Base-by-base conservation (phyloP, 1,140 invertebrate genomes). In the Drosophila punjabiensis region DNA sequence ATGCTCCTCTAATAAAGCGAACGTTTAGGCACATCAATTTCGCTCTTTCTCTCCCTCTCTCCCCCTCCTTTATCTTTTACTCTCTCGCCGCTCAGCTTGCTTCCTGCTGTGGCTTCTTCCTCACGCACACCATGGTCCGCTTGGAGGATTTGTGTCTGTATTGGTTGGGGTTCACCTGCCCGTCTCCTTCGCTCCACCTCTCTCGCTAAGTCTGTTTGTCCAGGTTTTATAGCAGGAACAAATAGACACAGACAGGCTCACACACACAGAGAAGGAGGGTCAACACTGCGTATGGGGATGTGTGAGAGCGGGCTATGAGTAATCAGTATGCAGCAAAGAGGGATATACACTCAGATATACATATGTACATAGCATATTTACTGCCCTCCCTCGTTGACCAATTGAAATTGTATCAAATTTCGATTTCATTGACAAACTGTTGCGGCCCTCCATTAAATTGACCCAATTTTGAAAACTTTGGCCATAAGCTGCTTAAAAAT, bases 181-280 rank as follows among this genome's bases (percentile, higher is more conserved):
- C 39, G 28, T 58, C 53, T 32, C 32, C 41, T 37, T 45, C 39
- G 30, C 53, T 45, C 28, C 45, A 48, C 64, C 13, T 52, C 10
- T 24, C 41, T n/a, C 59, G 53, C 24, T 73, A 77, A 80, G 81
- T 69, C 66, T 88, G 85, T 88, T 89, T 88, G 75, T 53, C 53
- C 58, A 74, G 67, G 70, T 90, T 81, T 89, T 82, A 82, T 71
- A 86, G 81, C 82, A 90, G 86, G 79, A 89, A 90, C 85, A 90
- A 90, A 90, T 53, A 86, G 60, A 70, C 69, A 60, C 56, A 55
- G 30, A 47, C 61, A 64, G 8, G 55, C 18, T 10, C 48, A 69
- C 61, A 67, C 65, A 58, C 53, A 24, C 32, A 53, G 9, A 20
- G 18, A 82, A 73, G 50, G 77, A 67, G 68, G 80, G 70, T 78